Conservation (phyloP, 2,888 invertebrate species). For the Clistopyga incitator region DNA sequence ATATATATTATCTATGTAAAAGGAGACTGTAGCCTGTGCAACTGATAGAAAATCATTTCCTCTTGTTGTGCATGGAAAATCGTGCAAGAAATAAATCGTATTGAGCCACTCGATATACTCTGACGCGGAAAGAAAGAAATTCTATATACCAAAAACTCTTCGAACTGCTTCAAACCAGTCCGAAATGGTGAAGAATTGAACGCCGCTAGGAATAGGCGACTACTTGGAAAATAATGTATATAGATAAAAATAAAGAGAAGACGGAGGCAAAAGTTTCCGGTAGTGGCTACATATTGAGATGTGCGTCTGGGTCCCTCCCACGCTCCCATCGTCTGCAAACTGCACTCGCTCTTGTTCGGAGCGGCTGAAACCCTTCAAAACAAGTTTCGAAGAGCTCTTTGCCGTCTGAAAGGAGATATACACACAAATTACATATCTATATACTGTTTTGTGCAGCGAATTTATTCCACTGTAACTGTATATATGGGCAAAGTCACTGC, state of each 20-base stretch:
- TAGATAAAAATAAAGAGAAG: slow-evolving; percentile 16
- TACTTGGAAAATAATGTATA: slow-evolving; percentile 10
- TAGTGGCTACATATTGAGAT: slow-evolving; percentile 14
- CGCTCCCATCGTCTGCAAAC: slow-evolving; percentile 9
- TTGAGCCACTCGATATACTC: slow-evolving; percentile 9
- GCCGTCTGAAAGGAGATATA: slow-evolving; percentile 35
- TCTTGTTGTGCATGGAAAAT: not conserved
- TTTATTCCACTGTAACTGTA: not conserved
- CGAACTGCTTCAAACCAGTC: slow-evolving; percentile 10
- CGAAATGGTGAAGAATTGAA: not conserved
- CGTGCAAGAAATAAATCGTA: slow-evolving; percentile 7
- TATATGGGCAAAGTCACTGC: not conserved
- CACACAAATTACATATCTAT: slow-evolving; percentile 20
- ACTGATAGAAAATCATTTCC: slow-evolving; percentile 27
- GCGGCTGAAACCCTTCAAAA: slow-evolving; percentile 53
- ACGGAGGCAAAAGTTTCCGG: not conserved
- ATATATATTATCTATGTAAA: not conserved
- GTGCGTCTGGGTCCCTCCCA: slow-evolving; percentile 15
- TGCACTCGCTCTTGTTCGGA: slow-evolving; percentile 24
- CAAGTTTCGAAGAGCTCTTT: slow-evolving; percentile 46
- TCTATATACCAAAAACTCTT: not conserved
- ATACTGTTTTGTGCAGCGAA: slow-evolving; percentile 17
- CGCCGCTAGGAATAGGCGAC: not conserved
- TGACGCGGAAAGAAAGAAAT: not conserved
- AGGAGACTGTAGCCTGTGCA: not conserved